A percentile compares a stretch with the other conserved stretches of the same genome.
Conservation (phyloP, 2,888 invertebrate species). For the Sicus ferrugineus region DNA sequence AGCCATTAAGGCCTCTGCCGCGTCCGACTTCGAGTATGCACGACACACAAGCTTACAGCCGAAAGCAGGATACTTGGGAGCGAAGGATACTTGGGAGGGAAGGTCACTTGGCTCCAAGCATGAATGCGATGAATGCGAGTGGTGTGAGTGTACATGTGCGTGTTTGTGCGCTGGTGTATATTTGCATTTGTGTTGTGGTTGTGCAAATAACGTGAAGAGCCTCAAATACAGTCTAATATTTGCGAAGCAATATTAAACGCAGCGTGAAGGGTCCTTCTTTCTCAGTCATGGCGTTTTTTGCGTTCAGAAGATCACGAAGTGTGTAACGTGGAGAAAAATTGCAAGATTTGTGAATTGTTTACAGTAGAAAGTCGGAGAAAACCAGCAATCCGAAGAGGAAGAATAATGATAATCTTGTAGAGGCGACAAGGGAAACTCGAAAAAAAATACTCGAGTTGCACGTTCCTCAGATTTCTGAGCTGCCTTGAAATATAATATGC, state of each 20-base stretch:
- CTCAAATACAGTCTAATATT: constrained; percentile 25
- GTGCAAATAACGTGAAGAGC: constrained; percentile 26
- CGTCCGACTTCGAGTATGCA: constrained; percentile 5
- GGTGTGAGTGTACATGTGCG: constrained; percentile 5
- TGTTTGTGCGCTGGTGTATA: constrained; percentile 2
- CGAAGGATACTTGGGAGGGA: not conserved
- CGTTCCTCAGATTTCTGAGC: too few relatives aligned
- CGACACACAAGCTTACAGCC: too few relatives aligned
- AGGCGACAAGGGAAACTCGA: too few relatives aligned
- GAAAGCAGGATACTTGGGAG: not conserved
- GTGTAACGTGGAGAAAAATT: not conserved
- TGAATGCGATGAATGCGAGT: not conserved
- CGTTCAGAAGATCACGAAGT: not conserved
- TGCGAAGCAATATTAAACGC: constrained; percentile 22
- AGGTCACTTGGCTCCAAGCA: not conserved
- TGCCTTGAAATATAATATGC: not conserved
- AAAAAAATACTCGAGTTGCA: too few relatives aligned
- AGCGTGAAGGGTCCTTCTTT: constrained; percentile 7
- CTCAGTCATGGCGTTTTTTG: constrained; percentile 10
- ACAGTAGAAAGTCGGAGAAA: not conserved
- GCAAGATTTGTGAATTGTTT: not conserved
- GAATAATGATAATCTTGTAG: too few relatives aligned
- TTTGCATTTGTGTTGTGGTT: constrained; percentile 32
- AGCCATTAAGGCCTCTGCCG: constrained; percentile 10
- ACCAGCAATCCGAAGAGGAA: too few relatives aligned